phyloP scores from a whole-genome alignment of 2,797 vertebrate species.

The Periparus ater region DNA sequence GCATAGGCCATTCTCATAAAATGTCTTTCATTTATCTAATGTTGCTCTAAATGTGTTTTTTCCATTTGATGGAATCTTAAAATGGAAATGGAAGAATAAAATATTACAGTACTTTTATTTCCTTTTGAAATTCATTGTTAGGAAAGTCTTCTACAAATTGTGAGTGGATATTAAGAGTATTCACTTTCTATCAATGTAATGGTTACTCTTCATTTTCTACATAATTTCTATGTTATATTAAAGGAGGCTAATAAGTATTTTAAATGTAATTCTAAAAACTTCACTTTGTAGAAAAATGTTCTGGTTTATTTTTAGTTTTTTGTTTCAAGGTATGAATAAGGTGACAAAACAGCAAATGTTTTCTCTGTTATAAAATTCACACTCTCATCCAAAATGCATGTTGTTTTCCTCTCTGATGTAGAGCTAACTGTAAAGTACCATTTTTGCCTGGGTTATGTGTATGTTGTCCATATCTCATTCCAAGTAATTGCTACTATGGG shows the following conservation, averaged over 20 bases:
- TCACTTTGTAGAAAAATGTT: not conserved
- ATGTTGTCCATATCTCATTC: not conserved
- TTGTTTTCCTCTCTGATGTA: not conserved
- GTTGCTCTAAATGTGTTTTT: not conserved
- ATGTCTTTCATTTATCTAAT: not conserved
- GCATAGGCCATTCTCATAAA: not conserved
- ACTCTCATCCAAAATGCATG: not conserved
- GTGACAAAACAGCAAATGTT: not conserved
- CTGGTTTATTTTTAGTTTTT: not conserved
- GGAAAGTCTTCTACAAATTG: not conserved
- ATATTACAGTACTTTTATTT: not conserved
- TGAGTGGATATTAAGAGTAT: not conserved
- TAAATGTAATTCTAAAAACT: not conserved
- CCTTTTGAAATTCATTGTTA: not conserved
- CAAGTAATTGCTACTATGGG: not conserved
- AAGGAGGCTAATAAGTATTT: not conserved
- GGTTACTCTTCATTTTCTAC: not conserved
- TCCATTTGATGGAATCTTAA: not conserved
- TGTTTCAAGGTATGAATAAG: not conserved
- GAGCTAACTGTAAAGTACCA: not conserved
- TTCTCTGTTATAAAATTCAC: not conserved
- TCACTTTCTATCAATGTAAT: not conserved
- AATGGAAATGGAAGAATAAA: constrained; percentile 1
- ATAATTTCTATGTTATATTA: not conserved
- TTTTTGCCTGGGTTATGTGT: not conserved